Evolutionary conservation across 2,113 vertebrate genomes (phyloP).

Genomic region (Pardalotus punctatus): DNA sequence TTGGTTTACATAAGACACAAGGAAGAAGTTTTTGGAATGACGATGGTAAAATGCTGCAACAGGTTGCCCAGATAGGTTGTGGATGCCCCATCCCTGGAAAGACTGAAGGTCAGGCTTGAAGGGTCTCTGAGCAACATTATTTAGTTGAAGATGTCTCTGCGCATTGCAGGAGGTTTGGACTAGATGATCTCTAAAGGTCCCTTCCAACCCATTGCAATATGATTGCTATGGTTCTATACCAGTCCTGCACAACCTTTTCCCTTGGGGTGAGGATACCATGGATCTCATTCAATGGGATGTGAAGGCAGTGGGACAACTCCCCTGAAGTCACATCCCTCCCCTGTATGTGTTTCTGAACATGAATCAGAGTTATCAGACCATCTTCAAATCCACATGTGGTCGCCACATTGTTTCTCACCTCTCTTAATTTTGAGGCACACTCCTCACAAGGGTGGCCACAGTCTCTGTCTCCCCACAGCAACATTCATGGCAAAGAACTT

Average conservation of each 20-base stretch:
- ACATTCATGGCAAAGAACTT: background rate
- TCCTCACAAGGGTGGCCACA: background rate
- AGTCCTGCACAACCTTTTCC: background rate
- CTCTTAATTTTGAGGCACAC: background rate
- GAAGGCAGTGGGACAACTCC: background rate
- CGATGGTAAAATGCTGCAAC: background rate
- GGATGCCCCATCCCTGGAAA: background rate
- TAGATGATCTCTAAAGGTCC: background rate
- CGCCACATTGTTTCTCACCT: background rate
- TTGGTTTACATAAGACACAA: background rate
- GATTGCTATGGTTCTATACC: background rate
- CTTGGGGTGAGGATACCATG: background rate
- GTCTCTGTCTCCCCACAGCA: background rate
- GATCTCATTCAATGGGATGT: background rate
- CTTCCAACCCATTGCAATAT: background rate
- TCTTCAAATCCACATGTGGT: background rate
- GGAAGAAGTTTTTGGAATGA: background rate
- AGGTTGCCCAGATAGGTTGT: background rate
- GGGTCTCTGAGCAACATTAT: background rate
- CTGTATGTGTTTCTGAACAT: background rate
- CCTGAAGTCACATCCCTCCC: background rate
- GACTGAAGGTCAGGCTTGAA: background rate
- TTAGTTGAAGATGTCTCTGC: background rate
- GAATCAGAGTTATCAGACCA: background rate
- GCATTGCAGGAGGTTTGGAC: background rate